Conservation (phyloP, 2,888 invertebrate species). For the Clostera curtula region DNA sequence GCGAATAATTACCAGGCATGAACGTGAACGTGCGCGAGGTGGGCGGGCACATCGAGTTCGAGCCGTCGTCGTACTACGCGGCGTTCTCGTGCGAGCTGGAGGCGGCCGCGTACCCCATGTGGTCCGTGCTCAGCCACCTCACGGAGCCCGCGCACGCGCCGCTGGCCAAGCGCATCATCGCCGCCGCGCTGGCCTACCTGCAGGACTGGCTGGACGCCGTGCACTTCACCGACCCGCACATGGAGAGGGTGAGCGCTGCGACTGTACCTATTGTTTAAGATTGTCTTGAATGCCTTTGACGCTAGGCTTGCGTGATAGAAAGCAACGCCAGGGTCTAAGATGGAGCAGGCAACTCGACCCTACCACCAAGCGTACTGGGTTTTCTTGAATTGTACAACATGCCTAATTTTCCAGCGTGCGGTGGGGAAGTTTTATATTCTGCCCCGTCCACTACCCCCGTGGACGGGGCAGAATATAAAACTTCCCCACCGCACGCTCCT, state of each 20-base stretch:
- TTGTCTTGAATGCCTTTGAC: too few species aligned
- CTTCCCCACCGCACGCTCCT: background rate
- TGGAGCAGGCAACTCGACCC: too few species aligned
- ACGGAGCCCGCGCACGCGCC: slow-evolving; percentile 82
- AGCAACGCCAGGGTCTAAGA: too few species aligned
- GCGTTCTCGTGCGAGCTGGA: slow-evolving; percentile 98
- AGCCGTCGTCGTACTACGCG: slow-evolving; percentile 97
- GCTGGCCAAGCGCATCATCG: slow-evolving; percentile 84
- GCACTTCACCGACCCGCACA: slow-evolving; percentile 77
- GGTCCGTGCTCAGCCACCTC: slow-evolving; percentile 94
- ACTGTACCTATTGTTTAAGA: too few species aligned
- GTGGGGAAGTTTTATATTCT: too few species aligned
- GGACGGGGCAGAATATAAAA: slow-evolving; percentile 2
- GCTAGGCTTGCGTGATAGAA: too few species aligned
- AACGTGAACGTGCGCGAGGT: slow-evolving; percentile 95
- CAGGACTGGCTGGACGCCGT: slow-evolving; percentile 93
- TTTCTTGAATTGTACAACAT: too few species aligned
- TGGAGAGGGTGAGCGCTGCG: slow-evolving; percentile 66
- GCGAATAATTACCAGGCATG: too few species aligned
- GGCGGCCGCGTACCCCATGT: slow-evolving; percentile 98
- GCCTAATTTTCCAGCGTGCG: background rate
- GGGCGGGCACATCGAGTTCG: slow-evolving; percentile 95
- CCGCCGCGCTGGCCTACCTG: slow-evolving; percentile 84
- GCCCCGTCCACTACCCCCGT: background rate
- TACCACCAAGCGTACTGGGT: too few species aligned